These are phyloP conservation scores for Yoshiicerus persimilis DNA, from an alignment of 1,140 invertebrate genomes.

Conservation along the genomic window DNA sequence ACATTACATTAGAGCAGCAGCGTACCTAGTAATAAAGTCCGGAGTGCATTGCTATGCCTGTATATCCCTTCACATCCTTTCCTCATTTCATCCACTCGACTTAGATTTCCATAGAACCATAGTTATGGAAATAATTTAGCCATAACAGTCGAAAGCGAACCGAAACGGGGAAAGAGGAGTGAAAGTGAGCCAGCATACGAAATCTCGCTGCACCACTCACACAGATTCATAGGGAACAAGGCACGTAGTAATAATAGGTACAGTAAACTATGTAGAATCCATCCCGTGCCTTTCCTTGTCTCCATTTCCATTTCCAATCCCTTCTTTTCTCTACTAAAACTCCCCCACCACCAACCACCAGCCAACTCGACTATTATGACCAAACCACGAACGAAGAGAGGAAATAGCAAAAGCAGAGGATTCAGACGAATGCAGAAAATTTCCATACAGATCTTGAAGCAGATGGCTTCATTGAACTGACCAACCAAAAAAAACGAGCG, in stretches of 20 bases:
- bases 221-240: background rate
- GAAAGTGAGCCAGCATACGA: background rate
- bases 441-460: slow-evolving; percentile 7
- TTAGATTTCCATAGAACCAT: background rate
- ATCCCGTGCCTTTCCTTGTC: background rate
- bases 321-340: background rate
- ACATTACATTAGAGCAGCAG: background rate
- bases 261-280: background rate
- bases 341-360: slow-evolving; percentile 19
- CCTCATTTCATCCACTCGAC: background rate
- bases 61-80: background rate
- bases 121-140: background rate
- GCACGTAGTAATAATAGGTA: background rate
- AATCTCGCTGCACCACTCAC: background rate
- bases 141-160: background rate
- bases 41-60: background rate
- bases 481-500: slow-evolving; percentile 23
- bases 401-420: slow-evolving; percentile 15
- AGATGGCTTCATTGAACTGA: slow-evolving; percentile 31
- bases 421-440: slow-evolving; percentile 15
- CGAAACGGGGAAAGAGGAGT: background rate
- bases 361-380: slow-evolving; percentile 12
- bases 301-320: slow-evolving; percentile 1
- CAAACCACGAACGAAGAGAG: slow-evolving; percentile 18
- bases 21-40: background rate